phyloP scores from a whole-genome alignment of 2,113 vertebrate genomes.

The Ctenomys sociabilis region DNA sequence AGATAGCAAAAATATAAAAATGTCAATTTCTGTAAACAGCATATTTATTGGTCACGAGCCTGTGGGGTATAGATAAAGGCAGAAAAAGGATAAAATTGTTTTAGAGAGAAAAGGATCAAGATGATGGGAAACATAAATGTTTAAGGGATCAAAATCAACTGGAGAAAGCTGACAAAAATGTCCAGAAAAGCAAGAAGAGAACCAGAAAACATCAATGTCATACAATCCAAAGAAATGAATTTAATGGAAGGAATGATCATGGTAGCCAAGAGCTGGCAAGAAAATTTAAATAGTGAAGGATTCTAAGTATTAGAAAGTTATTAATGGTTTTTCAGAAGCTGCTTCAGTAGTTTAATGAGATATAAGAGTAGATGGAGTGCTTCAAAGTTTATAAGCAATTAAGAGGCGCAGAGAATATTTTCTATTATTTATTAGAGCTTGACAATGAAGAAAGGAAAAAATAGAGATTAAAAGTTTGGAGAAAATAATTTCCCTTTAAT shows the following conservation, averaged over 20 bases:
- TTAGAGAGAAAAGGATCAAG: background rate
- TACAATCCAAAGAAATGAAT: background rate
- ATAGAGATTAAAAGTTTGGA: background rate
- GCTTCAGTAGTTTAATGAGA: background rate
- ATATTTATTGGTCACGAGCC: background rate
- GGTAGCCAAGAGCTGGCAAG: background rate
- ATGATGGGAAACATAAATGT: background rate
- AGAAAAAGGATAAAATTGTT: background rate
- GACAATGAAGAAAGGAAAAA: background rate
- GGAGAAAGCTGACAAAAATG: background rate
- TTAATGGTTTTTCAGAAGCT: background rate
- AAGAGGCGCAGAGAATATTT: slow-evolving; percentile 10
- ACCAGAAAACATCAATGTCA: background rate
- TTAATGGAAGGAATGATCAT: background rate
- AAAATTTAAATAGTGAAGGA: background rate
- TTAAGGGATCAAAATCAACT: background rate
- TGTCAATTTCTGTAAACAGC: background rate
- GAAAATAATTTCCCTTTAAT: background rate
- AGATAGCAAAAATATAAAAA: background rate
- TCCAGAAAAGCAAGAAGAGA: background rate
- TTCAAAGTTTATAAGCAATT: background rate
- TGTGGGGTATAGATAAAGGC: background rate
- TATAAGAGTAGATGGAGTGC: background rate
- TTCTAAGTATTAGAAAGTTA: slow-evolving; percentile 13
- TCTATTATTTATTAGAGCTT: background rate